A percentile compares a stretch with the other conserved stretches of the same genome.
These are phyloP conservation scores for Therioaphis trifolii DNA, from an alignment of 2,888 invertebrate genomes.

Conservation along the genomic window DNA sequence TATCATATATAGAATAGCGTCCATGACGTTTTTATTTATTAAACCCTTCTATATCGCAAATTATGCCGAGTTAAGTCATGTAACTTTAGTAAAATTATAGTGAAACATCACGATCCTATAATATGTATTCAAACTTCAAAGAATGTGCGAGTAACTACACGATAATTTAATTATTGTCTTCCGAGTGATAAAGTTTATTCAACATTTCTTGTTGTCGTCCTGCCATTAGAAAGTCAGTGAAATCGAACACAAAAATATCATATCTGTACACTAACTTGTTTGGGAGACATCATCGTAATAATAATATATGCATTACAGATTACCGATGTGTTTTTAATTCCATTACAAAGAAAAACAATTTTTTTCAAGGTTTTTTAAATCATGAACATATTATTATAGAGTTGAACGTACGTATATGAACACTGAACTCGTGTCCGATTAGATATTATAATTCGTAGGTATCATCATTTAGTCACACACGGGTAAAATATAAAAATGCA, in stretches of 20 bases:
- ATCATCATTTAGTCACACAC: conserved; percentile 41
- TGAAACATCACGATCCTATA: too few relatives aligned
- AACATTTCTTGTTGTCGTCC: neutral
- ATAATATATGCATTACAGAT: conserved; percentile 41
- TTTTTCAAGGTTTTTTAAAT: conserved; percentile 22
- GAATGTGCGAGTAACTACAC: too few relatives aligned
- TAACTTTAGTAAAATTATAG: too few relatives aligned
- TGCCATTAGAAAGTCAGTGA: conserved; percentile 52
- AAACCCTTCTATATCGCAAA: too few relatives aligned
- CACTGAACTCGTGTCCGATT: conserved; percentile 2
- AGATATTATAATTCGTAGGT: neutral
- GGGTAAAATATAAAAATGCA: neutral
- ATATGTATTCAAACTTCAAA: too few relatives aligned
- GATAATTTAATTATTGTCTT: too few relatives aligned
- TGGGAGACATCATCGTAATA: neutral
- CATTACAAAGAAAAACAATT: neutral
- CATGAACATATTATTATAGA: neutral
- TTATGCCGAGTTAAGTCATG: too few relatives aligned
- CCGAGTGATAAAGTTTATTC: too few relatives aligned
- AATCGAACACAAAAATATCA: conserved; percentile 24
- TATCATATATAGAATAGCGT: too few relatives aligned
- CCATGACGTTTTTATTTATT: too few relatives aligned
- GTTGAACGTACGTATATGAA: neutral
- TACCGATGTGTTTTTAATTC: conserved; percentile 20
- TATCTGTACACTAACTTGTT: neutral